Conservation (phyloP, 1,140 invertebrate genomes). For the Zophobas morio region DNA sequence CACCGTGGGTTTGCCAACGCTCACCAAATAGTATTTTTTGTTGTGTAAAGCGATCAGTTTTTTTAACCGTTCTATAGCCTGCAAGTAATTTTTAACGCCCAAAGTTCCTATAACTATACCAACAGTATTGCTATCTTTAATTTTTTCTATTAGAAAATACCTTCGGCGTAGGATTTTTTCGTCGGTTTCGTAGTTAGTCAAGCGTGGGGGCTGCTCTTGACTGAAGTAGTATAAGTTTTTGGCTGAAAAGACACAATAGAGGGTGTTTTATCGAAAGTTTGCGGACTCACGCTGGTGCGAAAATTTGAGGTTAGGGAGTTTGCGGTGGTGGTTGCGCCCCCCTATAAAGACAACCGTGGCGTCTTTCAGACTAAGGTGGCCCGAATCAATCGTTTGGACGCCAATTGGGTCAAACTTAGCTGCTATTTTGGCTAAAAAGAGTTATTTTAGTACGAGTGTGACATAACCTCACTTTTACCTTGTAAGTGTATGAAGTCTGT, state of each 20-base stretch:
- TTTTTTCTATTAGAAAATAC: conserved; percentile 88
- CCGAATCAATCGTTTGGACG: conserved; percentile 52
- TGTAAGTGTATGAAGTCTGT: conserved; percentile 56
- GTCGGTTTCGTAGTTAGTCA: conserved; percentile 67
- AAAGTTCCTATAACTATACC: conserved; percentile 93
- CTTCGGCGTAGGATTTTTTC: conserved; percentile 81
- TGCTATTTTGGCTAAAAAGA: conserved; percentile 40
- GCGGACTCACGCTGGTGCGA: conserved; percentile 56
- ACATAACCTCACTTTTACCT: conserved; percentile 53
- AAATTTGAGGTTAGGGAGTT: conserved; percentile 61
- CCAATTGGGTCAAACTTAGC: conserved; percentile 59
- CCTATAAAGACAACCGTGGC: conserved; percentile 58
- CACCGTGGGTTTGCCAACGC: conserved; percentile 92
- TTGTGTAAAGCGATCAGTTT: conserved; percentile 79
- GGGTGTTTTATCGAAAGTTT: not conserved
- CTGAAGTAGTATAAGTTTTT: conserved; percentile 70
- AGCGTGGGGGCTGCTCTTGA: conserved; percentile 64
- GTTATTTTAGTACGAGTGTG: not conserved
- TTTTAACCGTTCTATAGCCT: conserved; percentile 84
- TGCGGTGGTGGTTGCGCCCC: conserved; percentile 55
- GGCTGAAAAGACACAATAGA: conserved; percentile 64
- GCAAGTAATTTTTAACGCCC: conserved; percentile 84
- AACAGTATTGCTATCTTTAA: conserved; percentile 88
- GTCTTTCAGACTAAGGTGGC: conserved; percentile 42
- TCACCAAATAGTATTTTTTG: conserved; percentile 92